Base-by-base conservation (phyloP, 1,140 invertebrate species). In the Heliconius melpomene region DNA sequence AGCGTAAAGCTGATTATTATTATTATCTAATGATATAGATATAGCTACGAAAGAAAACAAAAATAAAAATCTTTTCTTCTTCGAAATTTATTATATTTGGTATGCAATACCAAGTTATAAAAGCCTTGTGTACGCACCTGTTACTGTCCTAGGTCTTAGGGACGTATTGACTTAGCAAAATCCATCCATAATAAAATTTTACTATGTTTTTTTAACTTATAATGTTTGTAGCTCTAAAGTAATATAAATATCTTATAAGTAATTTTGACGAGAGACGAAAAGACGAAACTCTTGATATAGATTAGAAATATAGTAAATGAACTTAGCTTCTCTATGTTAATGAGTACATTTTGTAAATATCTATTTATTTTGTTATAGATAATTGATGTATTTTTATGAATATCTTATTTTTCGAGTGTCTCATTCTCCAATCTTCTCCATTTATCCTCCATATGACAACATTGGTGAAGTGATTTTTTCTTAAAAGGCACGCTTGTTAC, bases 151-250 rank as follows among this genome's bases (percentile, higher is more conserved):
- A 74, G 73, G 78, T 79, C 72, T 52, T 38, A 29, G 73, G 60
- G 70, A 70, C 74, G 60, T 79, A 66, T 73, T 57, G 40, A n/a
- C 57, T 75, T 40, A 74, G 78, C 78, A 57, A 75, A 75, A 75
- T 36, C 74, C 16, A 52, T 79, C 57, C 60, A 46, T 75, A 57
- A 75, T 46, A 66, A 76, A 76, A 76, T 11, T 75, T 57, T 36
- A 75, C n/a, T 75, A 75, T 76, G 57, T 46, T 76, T 46, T 76
- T 2, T 66, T 16, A 46, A 46, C 0, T 46, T 46, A 46, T 46
- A 16, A 46, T 46, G 7, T 52, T 52, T 52, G 18, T 52, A 20
- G 6, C 18, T 52, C 6, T 52, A 52, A 52, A 7, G 2, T 52
- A 52, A 52, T 52, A 20, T 16, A 52, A 2, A 52, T 20, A 20